Conservation (phyloP, 2,113 vertebrate species). For the Caranx ignobilis region DNA sequence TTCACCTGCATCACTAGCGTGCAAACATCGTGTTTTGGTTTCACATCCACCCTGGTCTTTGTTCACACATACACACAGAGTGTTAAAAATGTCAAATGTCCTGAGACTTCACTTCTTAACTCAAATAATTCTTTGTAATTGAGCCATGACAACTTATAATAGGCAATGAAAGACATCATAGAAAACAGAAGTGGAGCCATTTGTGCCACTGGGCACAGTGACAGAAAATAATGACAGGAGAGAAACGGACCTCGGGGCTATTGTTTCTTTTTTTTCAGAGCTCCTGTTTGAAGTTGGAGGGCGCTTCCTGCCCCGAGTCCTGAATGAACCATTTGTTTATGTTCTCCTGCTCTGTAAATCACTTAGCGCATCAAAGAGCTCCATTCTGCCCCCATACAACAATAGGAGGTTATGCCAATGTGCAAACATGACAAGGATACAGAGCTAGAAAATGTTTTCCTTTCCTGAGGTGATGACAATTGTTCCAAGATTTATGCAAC, state of each 20-base stretch:
- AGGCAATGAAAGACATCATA: neutral
- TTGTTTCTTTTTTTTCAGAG: constrained; percentile 76
- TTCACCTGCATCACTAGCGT: neutral
- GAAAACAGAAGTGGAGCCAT: constrained; percentile 15
- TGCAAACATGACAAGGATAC: constrained; percentile 83
- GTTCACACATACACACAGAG: neutral
- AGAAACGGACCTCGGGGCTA: constrained; percentile 71
- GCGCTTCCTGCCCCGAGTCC: constrained; percentile 82
- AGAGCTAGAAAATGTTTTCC: constrained; percentile 78
- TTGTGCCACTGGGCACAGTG: constrained; percentile 57
- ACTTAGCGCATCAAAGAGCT: constrained; percentile 86
- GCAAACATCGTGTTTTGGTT: neutral
- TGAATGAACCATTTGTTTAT: constrained; percentile 82
- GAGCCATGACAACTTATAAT: constrained; percentile 24
- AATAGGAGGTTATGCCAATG: constrained; percentile 76
- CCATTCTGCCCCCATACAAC: constrained; percentile 73
- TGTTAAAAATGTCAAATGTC: neutral
- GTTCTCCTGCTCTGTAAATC: constrained; percentile 82
- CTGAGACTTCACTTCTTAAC: neutral
- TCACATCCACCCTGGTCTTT: neutral
- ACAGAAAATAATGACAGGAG: constrained; percentile 64
- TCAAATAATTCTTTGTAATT: constrained; percentile 9
- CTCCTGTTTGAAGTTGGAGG: constrained; percentile 82
- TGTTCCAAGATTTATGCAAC: constrained; percentile 74
- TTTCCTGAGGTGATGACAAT: constrained; percentile 76